Conservation (phyloP, 2,888 invertebrate genomes). For the Synanthedon tipuliformis region DNA sequence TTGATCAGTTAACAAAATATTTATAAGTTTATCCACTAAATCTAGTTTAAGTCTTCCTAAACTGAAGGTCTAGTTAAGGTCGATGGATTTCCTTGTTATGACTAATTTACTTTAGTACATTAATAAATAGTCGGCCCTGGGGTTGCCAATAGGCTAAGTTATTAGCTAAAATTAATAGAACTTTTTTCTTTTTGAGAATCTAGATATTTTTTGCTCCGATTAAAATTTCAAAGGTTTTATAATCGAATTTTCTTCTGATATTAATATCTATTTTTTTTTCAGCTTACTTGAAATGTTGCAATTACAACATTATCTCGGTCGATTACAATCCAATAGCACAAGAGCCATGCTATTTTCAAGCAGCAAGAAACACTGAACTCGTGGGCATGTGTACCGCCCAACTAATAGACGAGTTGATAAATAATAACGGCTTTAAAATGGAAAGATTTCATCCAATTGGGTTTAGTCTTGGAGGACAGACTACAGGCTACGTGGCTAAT, state of each 20-base stretch:
- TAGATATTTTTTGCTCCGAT: not conserved
- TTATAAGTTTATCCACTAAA: no score
- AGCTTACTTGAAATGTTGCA: conserved; percentile 65
- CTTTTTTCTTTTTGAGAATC: not conserved
- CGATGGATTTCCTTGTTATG: no score
- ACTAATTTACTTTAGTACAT: no score
- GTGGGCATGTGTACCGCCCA: conserved; percentile 73
- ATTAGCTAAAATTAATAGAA: no score
- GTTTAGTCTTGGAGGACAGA: conserved; percentile 75
- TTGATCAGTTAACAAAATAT: no score
- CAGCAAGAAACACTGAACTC: conserved; percentile 68
- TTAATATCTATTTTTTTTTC: conserved; percentile 13
- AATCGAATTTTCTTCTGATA: not conserved
- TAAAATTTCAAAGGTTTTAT: not conserved
- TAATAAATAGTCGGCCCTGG: no score
- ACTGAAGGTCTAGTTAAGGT: no score
- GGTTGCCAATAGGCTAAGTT: no score
- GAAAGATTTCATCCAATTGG: conserved; percentile 71
- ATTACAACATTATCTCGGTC: conserved; percentile 72
- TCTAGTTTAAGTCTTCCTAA: no score
- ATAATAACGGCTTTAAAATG: conserved; percentile 40
- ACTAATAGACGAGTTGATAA: conserved; percentile 65
- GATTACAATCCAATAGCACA: conserved; percentile 72
- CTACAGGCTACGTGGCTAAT: conserved; percentile 64
- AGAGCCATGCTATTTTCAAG: conserved; percentile 71